These are phyloP conservation scores for Tragelaphus strepsiceros DNA, from an alignment of 2,113 vertebrate species.

Conservation along the genomic window DNA sequence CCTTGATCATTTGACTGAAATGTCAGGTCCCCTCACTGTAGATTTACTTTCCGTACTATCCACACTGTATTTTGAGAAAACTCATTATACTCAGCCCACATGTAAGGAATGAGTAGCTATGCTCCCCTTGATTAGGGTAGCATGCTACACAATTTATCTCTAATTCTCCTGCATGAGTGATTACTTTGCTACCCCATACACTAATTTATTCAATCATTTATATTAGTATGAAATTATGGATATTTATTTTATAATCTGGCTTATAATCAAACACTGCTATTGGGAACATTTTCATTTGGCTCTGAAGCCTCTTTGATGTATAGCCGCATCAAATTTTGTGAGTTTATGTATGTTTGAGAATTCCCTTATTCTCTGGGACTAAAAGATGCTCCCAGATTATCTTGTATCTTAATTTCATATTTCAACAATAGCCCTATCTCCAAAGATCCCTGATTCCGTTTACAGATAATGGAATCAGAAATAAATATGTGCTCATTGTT, in stretches of 20 bases:
- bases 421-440: not conserved
- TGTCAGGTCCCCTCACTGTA: not conserved
- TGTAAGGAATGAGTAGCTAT: not conserved
- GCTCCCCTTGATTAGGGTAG: not conserved
- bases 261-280: not conserved
- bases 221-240: not conserved
- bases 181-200: not conserved
- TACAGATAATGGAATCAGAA: not conserved
- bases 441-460: not conserved
- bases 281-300: not conserved
- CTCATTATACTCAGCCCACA: not conserved
- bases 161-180: not conserved
- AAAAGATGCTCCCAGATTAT: not conserved
- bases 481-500: not conserved
- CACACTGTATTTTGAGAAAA: not conserved
- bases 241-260: not conserved
- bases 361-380: not conserved
- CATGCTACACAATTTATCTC: fast-evolving
- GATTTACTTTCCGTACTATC: not conserved
- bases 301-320: not conserved
- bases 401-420: not conserved
- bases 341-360: not conserved
- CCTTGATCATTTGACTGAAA: not conserved
- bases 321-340: not conserved
- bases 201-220: not conserved